A percentile compares a stretch with the other conserved stretches of the same genome.
Evolutionary conservation across 1,140 invertebrate genomes (phyloP).

Genomic region (Antheraea mylitta): DNA sequence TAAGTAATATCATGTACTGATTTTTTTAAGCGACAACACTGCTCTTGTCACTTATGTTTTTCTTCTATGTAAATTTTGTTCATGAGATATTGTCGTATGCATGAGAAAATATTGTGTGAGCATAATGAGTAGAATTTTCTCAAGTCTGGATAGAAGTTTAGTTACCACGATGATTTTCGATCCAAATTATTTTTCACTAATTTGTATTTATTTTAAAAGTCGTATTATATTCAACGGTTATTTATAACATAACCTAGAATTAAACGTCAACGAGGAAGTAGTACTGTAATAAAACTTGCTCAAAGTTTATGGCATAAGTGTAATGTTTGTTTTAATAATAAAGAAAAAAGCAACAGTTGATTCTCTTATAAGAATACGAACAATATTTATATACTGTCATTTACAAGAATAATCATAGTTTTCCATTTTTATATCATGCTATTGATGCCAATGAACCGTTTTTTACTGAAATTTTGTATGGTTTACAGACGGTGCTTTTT

Average conservation of each 20-base stretch:
- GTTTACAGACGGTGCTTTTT: conserved; percentile 76
- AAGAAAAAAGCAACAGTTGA: conserved; percentile 40
- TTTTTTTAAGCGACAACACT: conserved; percentile 41
- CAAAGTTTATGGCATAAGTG: conserved; percentile 31
- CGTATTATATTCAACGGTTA: not conserved
- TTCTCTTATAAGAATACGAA: conserved; percentile 34
- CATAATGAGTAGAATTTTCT: conserved; percentile 28
- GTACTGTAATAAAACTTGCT: conserved; percentile 38
- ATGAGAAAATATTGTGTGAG: not conserved
- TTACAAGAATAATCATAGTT: conserved; percentile 45
- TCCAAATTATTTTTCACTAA: conserved; percentile 25
- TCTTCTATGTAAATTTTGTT: not conserved
- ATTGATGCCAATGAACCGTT: conserved; percentile 64
- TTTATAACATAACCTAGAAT: not conserved
- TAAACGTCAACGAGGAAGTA: conserved; percentile 34
- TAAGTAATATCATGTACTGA: conserved; percentile 67
- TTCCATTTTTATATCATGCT: conserved; percentile 69
- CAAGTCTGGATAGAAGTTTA: conserved; percentile 53
- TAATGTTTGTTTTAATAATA: conserved; percentile 8
- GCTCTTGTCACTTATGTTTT: conserved; percentile 2
- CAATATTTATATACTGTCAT: conserved; percentile 60
- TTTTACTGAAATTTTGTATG: conserved; percentile 71
- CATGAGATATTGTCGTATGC: not conserved
- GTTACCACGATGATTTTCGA: conserved; percentile 35
- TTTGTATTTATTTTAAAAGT: not conserved